Conservation (phyloP, 2,113 vertebrate genomes). For the Sander vitreus region DNA sequence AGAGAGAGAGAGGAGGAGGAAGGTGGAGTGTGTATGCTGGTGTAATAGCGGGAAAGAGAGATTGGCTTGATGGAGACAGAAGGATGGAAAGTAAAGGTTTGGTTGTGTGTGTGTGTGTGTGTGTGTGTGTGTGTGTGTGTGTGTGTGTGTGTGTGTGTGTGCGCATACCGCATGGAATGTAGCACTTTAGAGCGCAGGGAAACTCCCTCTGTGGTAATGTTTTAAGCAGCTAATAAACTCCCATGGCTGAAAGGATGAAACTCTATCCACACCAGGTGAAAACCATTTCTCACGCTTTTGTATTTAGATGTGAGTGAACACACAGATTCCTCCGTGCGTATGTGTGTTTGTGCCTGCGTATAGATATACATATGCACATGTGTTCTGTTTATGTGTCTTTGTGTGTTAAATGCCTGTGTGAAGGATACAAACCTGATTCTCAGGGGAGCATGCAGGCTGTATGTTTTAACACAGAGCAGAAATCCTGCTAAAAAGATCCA, state of each 20-base stretch:
- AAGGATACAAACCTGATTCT: slow-evolving; percentile 36
- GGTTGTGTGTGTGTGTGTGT: slow-evolving; percentile 31
- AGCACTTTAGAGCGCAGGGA: slow-evolving; percentile 30
- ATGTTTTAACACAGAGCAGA: slow-evolving; percentile 53
- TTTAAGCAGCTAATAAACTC: slow-evolving; percentile 73
- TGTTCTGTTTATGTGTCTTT: slow-evolving; percentile 41
- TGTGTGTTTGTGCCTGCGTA: not conserved
- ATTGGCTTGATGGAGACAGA: slow-evolving; percentile 39
- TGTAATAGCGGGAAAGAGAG: slow-evolving; percentile 27
- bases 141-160: slow-evolving; percentile 40
- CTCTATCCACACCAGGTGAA: slow-evolving; percentile 73
- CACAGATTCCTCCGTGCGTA: not conserved
- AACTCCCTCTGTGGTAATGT: slow-evolving; percentile 61
- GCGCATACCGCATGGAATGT: slow-evolving; percentile 49
- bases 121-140: slow-evolving; percentile 36
- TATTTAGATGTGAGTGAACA: slow-evolving; percentile 39
- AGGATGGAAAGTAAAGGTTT: slow-evolving; percentile 49
- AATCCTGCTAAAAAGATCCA: slow-evolving; percentile 49
- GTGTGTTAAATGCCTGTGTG: slow-evolving; percentile 15
- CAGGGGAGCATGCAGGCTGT: not conserved
- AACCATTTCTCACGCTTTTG: slow-evolving; percentile 64
- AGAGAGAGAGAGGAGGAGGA: not conserved
- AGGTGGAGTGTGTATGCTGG: slow-evolving; percentile 27
- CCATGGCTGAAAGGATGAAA: slow-evolving; percentile 62
- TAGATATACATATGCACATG: not conserved